phyloP scores from a whole-genome alignment of 64 coral and sea anemone genomes.

The Montipora capricornis region DNA sequence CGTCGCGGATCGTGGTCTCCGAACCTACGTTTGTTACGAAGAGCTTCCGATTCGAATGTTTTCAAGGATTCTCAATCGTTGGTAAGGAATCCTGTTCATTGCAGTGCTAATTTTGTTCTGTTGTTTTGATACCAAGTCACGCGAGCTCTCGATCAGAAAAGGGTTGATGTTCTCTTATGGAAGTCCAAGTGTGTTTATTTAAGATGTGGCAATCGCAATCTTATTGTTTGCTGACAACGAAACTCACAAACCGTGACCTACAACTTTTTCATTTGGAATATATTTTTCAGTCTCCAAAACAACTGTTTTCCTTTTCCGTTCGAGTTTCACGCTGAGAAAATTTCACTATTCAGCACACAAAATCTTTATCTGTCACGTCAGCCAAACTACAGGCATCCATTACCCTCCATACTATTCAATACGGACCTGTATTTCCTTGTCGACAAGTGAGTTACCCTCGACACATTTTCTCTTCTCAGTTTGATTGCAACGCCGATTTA shows the following conservation, averaged over 20 bases:
- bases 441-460: neutral
- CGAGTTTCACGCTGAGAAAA: neutral
- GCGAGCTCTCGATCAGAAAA: neutral
- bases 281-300: neutral
- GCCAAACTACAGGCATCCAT: neutral
- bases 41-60: constrained; percentile 14
- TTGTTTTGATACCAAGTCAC: neutral
- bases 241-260: neutral
- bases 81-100: neutral
- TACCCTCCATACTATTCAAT: neutral
- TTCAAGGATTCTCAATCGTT: neutral
- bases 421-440: neutral
- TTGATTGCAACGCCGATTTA: neutral
- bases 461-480: neutral
- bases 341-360: neutral
- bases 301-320: constrained; percentile 10
- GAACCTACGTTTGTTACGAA: constrained; percentile 38
- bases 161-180: neutral
- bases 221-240: neutral
- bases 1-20: constrained; percentile 45
- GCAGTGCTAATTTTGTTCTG: neutral
- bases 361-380: neutral
- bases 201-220: constrained; percentile 37
- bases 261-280: neutral
- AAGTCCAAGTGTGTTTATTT: neutral